Base-by-base conservation (phyloP, 2,797 vertebrate species). In the Smutsia gigantea region DNA sequence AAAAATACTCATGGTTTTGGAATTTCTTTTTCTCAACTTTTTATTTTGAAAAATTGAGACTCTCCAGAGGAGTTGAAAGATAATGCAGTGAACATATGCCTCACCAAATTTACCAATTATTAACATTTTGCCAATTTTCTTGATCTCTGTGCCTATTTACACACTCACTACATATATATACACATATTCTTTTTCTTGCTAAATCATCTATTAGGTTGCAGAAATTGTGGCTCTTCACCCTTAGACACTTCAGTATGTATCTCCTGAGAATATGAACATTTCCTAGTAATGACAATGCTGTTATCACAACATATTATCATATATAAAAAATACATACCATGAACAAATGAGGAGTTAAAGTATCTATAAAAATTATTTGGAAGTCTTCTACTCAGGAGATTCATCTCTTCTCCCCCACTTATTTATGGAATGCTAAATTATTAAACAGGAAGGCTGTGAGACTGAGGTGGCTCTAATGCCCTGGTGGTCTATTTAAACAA, bases 31-130 rank as follows among this genome's bases (percentile, higher is more conserved):
- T 57, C 25, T 37, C 37, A 46, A 57, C 17, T 51, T 92, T 66
- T 85, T 55, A 39, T 69, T 84, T 93, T 87, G 71, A 78, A 88
- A 88, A 85, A 34, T 53, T 84, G 78, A 74, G 37, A 68, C 13
- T 74, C 34, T 68, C 57, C 13, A 49, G 46, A 55, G 51, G 29
- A 69, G 31, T 31, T 53, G 17, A 85, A 71, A 83, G 69, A 83
- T n/a, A 42, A 19, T 31, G 12, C 31, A 74, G 11, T 34, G 29
- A 87, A 31, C 2, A 2, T n/a, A 34, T 61, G 10, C 8, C 5
- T 66, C 12, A 27, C 10, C 37, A 49, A 21, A 74, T 42, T 75
- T 53, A 66, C 57, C 19, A 18, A 2, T 25, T 37, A 34, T 66
- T 77, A 49, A 59, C 55, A 19, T 57, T 75, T 86, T 79, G 14